These are phyloP conservation scores for Microtus oregoni DNA, from an alignment of 2,113 vertebrate species.

Conservation along the genomic window DNA sequence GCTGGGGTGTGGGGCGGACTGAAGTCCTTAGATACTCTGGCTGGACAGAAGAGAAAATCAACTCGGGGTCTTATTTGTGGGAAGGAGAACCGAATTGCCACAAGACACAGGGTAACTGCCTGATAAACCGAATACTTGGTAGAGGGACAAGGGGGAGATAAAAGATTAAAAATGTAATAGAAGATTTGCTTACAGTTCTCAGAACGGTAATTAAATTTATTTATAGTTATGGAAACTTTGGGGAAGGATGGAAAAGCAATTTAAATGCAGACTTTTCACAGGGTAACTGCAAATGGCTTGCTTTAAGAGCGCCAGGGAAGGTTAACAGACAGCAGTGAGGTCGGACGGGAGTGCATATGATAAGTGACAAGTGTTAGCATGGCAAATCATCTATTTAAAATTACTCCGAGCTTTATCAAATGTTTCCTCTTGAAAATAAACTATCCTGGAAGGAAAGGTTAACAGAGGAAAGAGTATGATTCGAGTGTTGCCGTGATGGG, in stretches of 20 bases:
- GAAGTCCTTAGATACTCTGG: constrained; percentile 1
- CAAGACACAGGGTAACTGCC: background rate
- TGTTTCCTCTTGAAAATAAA: constrained; percentile 81
- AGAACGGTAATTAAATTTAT: constrained; percentile 73
- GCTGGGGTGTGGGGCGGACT: background rate
- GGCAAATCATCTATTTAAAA: constrained; percentile 81
- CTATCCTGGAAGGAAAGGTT: constrained; percentile 78
- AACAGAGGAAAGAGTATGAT: constrained; percentile 71
- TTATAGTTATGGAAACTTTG: constrained; percentile 82
- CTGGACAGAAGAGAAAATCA: background rate
- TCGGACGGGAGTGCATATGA: constrained; percentile 71
- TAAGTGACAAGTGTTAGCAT: constrained; percentile 81
- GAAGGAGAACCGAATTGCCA: background rate
- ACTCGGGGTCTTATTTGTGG: background rate
- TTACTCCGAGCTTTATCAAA: constrained; percentile 77
- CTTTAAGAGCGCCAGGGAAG: constrained; percentile 66
- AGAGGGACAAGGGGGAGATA: constrained; percentile 64
- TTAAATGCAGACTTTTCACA: constrained; percentile 81
- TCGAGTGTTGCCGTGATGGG: constrained; percentile 37
- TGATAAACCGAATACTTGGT: constrained; percentile 69
- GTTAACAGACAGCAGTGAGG: constrained; percentile 78
- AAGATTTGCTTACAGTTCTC: constrained; percentile 74
- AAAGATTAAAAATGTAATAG: constrained; percentile 75
- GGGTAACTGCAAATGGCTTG: constrained; percentile 75
- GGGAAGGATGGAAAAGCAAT: constrained; percentile 78